Conservation (phyloP, 1,140 invertebrate species). For the Dryas iulia region DNA sequence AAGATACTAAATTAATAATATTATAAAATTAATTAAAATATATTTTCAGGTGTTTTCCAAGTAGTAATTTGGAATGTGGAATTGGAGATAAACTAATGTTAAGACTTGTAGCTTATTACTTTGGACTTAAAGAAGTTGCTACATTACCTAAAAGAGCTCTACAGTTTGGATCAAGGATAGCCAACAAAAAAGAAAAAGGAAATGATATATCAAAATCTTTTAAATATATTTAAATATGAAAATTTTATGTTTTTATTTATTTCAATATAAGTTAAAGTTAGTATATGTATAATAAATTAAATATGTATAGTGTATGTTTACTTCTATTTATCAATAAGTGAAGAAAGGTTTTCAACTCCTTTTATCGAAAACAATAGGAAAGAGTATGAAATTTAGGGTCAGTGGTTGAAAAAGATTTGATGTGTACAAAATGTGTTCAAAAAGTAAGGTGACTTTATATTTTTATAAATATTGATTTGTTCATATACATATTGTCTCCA, state of each 20-base stretch:
- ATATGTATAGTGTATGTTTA: no score
- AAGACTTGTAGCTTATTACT: slow-evolving; percentile 86
- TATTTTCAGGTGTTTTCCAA: slow-evolving; percentile 83
- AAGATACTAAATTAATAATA: no score
- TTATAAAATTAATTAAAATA: slow-evolving; percentile 14
- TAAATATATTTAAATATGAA: slow-evolving; percentile 31
- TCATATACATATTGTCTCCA: no score
- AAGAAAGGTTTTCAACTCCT: no score
- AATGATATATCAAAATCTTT: slow-evolving; percentile 84
- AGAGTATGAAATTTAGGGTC: no score
- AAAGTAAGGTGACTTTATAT: no score
- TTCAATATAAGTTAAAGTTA: not conserved
- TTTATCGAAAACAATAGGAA: no score
- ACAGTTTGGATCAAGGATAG: slow-evolving; percentile 98
- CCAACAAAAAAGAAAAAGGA: slow-evolving; percentile 95
- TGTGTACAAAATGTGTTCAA: no score
- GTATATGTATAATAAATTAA: no score
- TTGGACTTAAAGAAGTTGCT: slow-evolving; percentile 86
- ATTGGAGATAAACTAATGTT: slow-evolving; percentile 97
- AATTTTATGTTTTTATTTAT: not conserved
- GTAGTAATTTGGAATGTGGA: slow-evolving; percentile 84
- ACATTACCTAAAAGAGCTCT: slow-evolving; percentile 94
- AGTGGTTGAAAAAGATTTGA: no score
- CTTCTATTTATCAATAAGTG: no score
- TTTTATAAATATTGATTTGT: no score